These are phyloP conservation scores for Calliopsis andreniformis DNA, from an alignment of 1,140 invertebrate genomes.

Conservation along the genomic window DNA sequence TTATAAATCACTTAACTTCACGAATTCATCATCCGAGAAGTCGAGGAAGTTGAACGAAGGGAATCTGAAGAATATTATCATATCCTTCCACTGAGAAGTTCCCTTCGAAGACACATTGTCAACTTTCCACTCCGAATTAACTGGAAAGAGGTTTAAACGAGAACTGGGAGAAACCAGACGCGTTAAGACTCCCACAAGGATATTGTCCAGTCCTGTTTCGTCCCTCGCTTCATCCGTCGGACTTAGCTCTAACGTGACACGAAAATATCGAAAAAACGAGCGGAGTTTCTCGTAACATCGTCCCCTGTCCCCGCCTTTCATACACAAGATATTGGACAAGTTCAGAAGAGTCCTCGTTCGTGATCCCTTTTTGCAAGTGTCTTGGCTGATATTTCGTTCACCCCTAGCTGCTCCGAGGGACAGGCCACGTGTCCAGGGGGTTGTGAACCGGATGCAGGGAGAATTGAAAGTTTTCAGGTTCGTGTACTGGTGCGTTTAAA, in stretches of 20 bases:
- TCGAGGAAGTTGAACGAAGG: neutral
- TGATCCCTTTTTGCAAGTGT: neutral
- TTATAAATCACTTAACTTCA: neutral
- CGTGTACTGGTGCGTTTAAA: too few relatives aligned
- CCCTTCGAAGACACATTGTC: neutral
- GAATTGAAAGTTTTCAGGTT: too few relatives aligned
- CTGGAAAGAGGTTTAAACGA: slow-evolving; percentile 12
- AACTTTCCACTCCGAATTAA: neutral
- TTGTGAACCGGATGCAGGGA: neutral
- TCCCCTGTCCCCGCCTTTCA: neutral
- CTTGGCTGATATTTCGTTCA: neutral
- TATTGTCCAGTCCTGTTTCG: neutral
- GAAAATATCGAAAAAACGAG: neutral
- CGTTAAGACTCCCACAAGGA: neutral
- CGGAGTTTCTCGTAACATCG: slow-evolving; percentile 3
- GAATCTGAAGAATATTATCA: neutral
- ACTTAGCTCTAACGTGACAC: neutral
- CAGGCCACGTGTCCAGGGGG: too few relatives aligned
- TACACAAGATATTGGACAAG: slow-evolving; percentile 48
- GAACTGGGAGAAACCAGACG: slow-evolving; percentile 17
- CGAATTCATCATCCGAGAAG: neutral
- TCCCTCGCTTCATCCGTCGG: neutral
- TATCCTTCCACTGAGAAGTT: neutral
- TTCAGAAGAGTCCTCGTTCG: slow-evolving; percentile 9
- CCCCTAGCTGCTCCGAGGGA: neutral